A percentile compares a stretch with the other conserved stretches of the same genome.
Conservation (phyloP, 2,797 vertebrate species). For the Crypturellus tataupa region DNA sequence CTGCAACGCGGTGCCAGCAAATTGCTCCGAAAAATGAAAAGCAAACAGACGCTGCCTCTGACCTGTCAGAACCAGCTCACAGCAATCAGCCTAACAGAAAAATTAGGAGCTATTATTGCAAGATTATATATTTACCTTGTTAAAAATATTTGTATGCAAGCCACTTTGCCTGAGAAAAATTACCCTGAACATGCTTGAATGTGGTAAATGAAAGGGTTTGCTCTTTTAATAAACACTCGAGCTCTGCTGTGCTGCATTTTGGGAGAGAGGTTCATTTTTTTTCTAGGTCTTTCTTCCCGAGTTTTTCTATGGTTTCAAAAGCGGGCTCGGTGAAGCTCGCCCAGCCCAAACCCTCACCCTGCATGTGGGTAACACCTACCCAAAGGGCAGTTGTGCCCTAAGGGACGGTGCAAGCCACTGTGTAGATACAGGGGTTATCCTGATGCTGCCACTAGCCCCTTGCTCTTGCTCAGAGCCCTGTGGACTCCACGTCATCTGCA, state of each 20-base stretch:
- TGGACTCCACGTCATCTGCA: conserved; percentile 1
- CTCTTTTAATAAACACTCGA: conserved; percentile 68
- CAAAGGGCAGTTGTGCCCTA: neutral
- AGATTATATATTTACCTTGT: conserved; percentile 77
- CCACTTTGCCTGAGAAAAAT: conserved; percentile 72
- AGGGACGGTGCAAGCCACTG: conserved; percentile 45
- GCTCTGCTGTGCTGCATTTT: conserved; percentile 51
- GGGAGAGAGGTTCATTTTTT: conserved; percentile 54
- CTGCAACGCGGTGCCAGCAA: conserved; percentile 52
- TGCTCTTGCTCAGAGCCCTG: neutral
- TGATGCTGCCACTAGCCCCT: conserved; percentile 58
- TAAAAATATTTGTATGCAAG: conserved; percentile 77
- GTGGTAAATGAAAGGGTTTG: conserved; percentile 73
- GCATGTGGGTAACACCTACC: conserved; percentile 36
- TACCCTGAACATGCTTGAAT: conserved; percentile 64
- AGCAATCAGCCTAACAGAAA: conserved; percentile 74
- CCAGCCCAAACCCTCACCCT: conserved; percentile 27
- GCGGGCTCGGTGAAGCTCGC: neutral
- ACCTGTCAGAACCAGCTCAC: conserved; percentile 75
- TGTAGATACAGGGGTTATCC: conserved; percentile 37
- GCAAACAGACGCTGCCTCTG: conserved; percentile 76
- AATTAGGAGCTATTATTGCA: conserved; percentile 74
- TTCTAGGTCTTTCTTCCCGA: conserved; percentile 40
- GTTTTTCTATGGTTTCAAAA: neutral
- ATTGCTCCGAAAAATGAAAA: conserved; percentile 66